Conservation (phyloP, 2,113 vertebrate species). For the Ciconia stormi region DNA sequence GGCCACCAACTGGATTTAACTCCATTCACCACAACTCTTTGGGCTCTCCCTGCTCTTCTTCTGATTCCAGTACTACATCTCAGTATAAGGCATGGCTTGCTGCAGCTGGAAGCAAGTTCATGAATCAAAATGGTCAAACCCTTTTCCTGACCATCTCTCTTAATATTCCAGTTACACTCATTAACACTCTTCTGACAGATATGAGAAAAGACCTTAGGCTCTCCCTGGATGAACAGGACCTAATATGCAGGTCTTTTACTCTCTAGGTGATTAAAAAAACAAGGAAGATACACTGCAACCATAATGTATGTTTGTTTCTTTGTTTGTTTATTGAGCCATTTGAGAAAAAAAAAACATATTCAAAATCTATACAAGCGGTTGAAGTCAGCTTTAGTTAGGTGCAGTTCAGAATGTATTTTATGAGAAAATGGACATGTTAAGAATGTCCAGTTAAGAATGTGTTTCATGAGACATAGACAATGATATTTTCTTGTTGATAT, state of each 20-base stretch:
- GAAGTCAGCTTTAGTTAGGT: background rate
- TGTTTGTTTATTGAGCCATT: background rate
- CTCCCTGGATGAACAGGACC: background rate
- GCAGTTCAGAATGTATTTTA: background rate
- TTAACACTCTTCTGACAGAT: background rate
- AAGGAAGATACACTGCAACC: background rate
- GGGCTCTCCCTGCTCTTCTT: background rate
- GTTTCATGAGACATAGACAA: background rate
- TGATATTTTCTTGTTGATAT: background rate
- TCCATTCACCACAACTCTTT: no score
- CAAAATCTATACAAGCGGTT: background rate
- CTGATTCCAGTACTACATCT: background rate
- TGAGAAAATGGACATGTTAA: background rate
- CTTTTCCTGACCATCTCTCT: background rate
- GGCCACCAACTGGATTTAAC: no score
- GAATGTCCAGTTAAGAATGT: background rate
- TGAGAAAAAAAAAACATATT: background rate
- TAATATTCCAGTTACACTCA: background rate
- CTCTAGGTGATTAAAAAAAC: background rate
- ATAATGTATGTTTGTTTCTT: no score
- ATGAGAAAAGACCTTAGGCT: background rate
- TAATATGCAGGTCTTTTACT: background rate
- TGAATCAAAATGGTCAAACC: background rate
- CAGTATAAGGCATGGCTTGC: background rate
- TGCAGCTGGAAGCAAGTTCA: background rate